These are phyloP conservation scores for Chelonus formosanus DNA, from an alignment of 2,888 invertebrate genomes.

Conservation along the genomic window DNA sequence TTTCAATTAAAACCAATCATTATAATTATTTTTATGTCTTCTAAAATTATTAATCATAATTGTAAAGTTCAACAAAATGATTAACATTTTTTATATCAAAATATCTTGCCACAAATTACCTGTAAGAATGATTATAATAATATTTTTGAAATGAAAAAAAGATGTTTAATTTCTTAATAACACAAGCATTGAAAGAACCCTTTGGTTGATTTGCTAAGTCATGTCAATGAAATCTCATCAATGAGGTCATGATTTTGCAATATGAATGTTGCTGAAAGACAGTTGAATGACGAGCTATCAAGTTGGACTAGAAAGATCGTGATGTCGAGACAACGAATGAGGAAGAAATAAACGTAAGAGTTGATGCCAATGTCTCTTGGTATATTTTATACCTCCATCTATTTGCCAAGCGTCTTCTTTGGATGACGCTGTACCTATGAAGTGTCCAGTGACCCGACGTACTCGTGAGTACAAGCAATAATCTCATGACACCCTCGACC, in stretches of 20 bases:
- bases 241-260: not conserved
- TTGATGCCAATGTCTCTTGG: constrained; percentile 23
- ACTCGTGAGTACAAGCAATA: constrained; percentile 50
- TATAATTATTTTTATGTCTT: too few relatives aligned
- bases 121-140: too few relatives aligned
- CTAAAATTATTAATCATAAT: too few relatives aligned
- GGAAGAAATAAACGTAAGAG: constrained; percentile 14
- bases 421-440: constrained; percentile 44
- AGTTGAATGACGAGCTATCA: not conserved
- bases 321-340: not conserved
- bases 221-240: too few relatives aligned
- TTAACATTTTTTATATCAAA: too few relatives aligned
- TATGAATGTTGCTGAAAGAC: not conserved
- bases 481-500: constrained; percentile 50
- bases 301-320: constrained; percentile 1
- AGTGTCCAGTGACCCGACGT: constrained; percentile 49
- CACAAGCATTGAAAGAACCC: too few relatives aligned
- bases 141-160: too few relatives aligned
- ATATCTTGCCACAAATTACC: too few relatives aligned
- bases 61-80: too few relatives aligned
- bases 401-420: constrained; percentile 34
- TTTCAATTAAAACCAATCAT: too few relatives aligned
- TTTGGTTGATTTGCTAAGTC: too few relatives aligned
- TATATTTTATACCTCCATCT: constrained; percentile 21
- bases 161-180: too few relatives aligned